A percentile compares a stretch with the other conserved stretches of the same genome.
phyloP scores from a whole-genome alignment of 1,140 invertebrate species.

The Hormaphis cornu region DNA sequence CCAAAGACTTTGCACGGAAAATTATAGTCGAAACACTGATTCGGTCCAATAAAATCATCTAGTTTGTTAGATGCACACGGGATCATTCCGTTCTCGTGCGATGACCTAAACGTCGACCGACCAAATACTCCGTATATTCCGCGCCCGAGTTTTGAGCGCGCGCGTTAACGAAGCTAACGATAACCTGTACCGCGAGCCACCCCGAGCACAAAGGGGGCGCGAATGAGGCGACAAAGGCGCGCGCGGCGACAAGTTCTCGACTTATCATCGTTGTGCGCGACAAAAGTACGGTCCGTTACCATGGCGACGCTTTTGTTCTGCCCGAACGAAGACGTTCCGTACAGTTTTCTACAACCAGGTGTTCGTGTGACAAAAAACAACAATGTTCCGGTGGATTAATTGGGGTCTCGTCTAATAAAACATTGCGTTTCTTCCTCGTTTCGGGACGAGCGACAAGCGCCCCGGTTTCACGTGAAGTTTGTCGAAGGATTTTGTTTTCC shows the following conservation, averaged over 20 bases:
- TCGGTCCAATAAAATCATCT: too few species aligned
- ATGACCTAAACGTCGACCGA: too few species aligned
- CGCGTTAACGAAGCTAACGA: too few species aligned
- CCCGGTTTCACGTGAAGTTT: neutral
- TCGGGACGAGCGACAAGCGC: neutral
- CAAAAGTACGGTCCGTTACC: neutral
- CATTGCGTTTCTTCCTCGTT: neutral
- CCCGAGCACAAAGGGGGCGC: neutral
- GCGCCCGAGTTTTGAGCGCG: too few species aligned
- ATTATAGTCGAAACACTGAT: too few species aligned
- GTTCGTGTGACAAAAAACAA: neutral
- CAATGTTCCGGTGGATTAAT: neutral
- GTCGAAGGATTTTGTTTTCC: neutral
- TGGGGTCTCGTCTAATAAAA: neutral
- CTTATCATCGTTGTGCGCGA: neutral
- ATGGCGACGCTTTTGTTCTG: neutral
- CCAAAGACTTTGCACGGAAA: too few species aligned
- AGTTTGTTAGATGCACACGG: too few species aligned
- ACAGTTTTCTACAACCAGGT: too few species aligned
- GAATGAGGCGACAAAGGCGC: too few species aligned
- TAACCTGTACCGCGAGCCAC: too few species aligned
- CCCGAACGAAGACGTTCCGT: neutral
- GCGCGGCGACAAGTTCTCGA: neutral
- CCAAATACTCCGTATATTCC: too few species aligned
- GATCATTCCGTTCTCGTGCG: too few species aligned